A percentile compares a stretch with the other conserved stretches of the same genome.
phyloP scores from a whole-genome alignment of 2,113 vertebrate genomes.

The Xiphophorus maculatus region DNA sequence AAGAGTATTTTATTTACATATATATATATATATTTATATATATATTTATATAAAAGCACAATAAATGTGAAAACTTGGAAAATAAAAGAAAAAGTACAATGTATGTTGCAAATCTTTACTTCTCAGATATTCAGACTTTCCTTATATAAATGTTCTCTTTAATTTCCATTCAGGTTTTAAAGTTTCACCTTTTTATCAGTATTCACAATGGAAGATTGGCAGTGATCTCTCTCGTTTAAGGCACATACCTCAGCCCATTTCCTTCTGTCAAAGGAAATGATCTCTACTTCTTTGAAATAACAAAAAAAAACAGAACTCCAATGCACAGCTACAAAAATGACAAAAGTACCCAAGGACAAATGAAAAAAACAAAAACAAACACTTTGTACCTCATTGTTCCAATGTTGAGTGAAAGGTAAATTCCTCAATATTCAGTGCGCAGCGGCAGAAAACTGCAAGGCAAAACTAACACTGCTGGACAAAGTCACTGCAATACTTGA shows the following conservation, averaged over 20 bases:
- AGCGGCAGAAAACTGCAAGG: slow-evolving; percentile 59
- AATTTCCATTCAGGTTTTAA: slow-evolving; percentile 80
- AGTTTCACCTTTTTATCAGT: slow-evolving; percentile 62
- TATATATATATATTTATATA: slow-evolving; percentile 67
- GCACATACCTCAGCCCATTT: slow-evolving; percentile 87
- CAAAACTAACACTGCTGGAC: slow-evolving; percentile 77
- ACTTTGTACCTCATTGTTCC: slow-evolving; percentile 71
- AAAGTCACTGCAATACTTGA: slow-evolving; percentile 66
- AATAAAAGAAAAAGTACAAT: slow-evolving; percentile 76
- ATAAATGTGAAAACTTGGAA: slow-evolving; percentile 82
- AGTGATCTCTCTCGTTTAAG: slow-evolving; percentile 87
- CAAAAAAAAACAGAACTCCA: slow-evolving; percentile 25
- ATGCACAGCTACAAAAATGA: slow-evolving; percentile 72
- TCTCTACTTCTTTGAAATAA: slow-evolving; percentile 63
- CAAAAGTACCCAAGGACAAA: slow-evolving; percentile 67
- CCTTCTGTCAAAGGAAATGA: slow-evolving; percentile 72
- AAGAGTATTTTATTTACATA: slow-evolving; percentile 93
- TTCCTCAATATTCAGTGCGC: slow-evolving; percentile 68
- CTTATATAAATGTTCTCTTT: slow-evolving; percentile 77
- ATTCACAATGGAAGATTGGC: slow-evolving; percentile 83
- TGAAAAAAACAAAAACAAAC: slow-evolving; percentile 16
- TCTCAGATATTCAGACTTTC: slow-evolving; percentile 68
- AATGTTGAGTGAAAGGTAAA: slow-evolving; percentile 69
- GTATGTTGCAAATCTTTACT: slow-evolving; percentile 68
- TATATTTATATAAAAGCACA: slow-evolving; percentile 70